Conservation (phyloP, 2,113 vertebrate genomes). For the human region DNA sequence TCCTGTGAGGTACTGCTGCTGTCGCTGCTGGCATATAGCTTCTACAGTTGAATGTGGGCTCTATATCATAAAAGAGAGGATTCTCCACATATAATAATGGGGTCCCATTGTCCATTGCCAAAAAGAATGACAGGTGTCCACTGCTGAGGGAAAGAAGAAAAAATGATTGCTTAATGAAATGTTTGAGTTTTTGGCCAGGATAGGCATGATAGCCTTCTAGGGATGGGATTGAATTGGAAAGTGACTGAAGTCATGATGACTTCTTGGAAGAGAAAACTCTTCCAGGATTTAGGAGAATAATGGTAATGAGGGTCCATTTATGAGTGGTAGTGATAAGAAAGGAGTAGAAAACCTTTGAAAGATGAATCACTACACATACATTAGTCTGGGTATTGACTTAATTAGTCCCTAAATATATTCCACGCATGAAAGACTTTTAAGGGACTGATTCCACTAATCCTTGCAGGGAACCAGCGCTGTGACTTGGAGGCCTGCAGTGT, state of each 20-base stretch:
- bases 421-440: neutral
- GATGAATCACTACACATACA: neutral
- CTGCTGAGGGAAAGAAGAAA: neutral
- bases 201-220: neutral
- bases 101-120: neutral
- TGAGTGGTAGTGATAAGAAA: neutral
- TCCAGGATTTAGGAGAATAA: neutral
- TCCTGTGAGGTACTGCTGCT: neutral
- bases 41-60: neutral
- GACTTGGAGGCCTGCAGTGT: neutral
- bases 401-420: neutral
- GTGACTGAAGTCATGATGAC: neutral
- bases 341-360: neutral
- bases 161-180: neutral
- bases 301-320: neutral
- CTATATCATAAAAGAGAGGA: neutral
- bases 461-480: neutral
- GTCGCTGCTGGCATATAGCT: neutral
- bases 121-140: neutral
- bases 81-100: neutral
- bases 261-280: neutral
- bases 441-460: neutral
- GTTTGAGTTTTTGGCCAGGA: neutral
- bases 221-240: neutral
- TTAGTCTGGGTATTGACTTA: slow-evolving; percentile 13